Base-by-base conservation (phyloP, 2,888 invertebrate species). In the Saturnia japonica region DNA sequence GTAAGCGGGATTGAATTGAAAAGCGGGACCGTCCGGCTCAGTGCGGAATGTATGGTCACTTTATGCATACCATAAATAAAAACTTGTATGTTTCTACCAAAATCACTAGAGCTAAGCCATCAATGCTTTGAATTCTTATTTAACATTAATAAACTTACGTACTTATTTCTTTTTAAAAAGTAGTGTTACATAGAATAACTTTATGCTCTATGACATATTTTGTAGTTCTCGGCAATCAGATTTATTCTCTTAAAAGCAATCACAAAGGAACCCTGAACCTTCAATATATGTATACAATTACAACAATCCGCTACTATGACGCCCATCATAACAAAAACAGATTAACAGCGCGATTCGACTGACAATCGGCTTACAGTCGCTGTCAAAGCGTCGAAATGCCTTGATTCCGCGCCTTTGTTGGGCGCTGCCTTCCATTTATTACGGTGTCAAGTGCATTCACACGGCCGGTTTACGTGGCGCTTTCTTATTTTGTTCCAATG, bases 361-460 rank as follows among this genome's bases (percentile, higher is more conserved):
- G 81, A 83, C 86, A 87, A 86, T 87, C 86, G 85, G 85, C 82
- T 85, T 85, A 83, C 77, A 78, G 74, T 76, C 76, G 78, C 76
- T 77, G 77, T 80, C 78, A 81, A 78, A 79, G 80, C 81, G 82
- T 76, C 82, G 79, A 82, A 82, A 84, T 82, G 79, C 85, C 83
- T 75, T 74, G 76, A 80, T 74, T 73, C 74, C 78, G 79, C 74
- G 75, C 74, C 82, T 84, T 88, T 88, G 86, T 88, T 83, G 75
- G 69, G 74, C 78, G 75, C 72, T 77, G 81, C 80, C 82, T 82
- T 82, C 88, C 88, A 88, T 91, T 89, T 89, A 87, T 89, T 88
- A 87, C 83, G 84, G 88, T 88, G 90, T 89, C 90, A 88, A 90
- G 88, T 89, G 88, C 87, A 85, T 87, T 87, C 86, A 87, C 82